Evolutionary conservation across 2,113 vertebrate genomes (phyloP).

Genomic region (Thalassoma bifasciatum): DNA sequence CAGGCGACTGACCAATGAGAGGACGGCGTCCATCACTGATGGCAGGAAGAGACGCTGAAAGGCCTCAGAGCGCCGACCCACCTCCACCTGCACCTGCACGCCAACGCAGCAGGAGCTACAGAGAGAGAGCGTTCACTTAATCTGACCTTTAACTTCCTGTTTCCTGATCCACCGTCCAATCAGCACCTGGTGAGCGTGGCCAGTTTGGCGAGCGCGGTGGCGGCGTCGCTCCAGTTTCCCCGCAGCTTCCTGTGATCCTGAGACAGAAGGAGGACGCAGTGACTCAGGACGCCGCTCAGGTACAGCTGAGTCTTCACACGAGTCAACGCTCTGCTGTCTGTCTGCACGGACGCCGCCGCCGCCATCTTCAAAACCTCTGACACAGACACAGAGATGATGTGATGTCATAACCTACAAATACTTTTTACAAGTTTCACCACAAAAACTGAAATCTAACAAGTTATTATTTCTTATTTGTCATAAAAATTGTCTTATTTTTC

Average conservation of each 20-base stretch:
- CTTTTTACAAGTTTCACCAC: too few species aligned
- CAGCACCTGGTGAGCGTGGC: slow-evolving; percentile 64
- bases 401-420: too few species aligned
- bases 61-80: slow-evolving; percentile 12
- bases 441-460: too few species aligned
- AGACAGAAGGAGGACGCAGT: slow-evolving; percentile 37
- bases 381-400: too few species aligned
- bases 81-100: too few species aligned
- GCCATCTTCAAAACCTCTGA: slow-evolving; percentile 57
- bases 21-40: slow-evolving; percentile 60
- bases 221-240: slow-evolving; percentile 27
- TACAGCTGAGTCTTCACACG: slow-evolving; percentile 54
- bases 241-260: slow-evolving; percentile 25
- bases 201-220: too few species aligned
- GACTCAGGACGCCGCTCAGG: slow-evolving; percentile 56
- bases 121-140: too few species aligned
- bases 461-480: too few species aligned
- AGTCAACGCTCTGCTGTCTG: not conserved
- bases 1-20: slow-evolving; percentile 69
- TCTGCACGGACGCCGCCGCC: slow-evolving; percentile 22
- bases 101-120: slow-evolving; percentile 71
- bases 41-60: slow-evolving; percentile 71
- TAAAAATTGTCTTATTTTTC: too few species aligned
- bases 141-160: too few species aligned
- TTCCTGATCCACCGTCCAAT: too few species aligned